Conservation (phyloP, 2,888 invertebrate genomes). For the Mimachlamys varia region DNA sequence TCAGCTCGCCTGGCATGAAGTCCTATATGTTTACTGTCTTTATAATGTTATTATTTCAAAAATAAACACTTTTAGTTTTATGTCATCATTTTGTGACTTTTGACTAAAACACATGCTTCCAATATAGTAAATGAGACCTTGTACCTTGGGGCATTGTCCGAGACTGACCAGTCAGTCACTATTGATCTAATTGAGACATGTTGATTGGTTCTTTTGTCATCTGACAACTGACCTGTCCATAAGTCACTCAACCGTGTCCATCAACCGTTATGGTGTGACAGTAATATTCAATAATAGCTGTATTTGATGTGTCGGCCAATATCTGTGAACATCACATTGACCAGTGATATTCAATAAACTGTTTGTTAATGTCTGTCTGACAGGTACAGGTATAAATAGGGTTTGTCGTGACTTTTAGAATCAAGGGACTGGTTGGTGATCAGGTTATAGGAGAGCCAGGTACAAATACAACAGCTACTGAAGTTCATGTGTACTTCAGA, state of each 20-base stretch:
- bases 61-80: too few relatives aligned
- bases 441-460: too few relatives aligned
- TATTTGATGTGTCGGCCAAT: neutral
- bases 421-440: neutral
- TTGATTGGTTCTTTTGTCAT: conserved; percentile 24
- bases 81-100: too few relatives aligned
- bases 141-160: neutral
- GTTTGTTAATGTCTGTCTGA: neutral
- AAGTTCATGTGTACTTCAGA: too few relatives aligned
- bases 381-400: neutral
- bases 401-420: neutral
- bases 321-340: neutral
- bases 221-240: neutral
- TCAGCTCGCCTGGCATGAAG: too few relatives aligned
- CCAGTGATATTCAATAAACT: conserved; percentile 22
- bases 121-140: too few relatives aligned
- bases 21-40: too few relatives aligned
- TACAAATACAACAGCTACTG: too few relatives aligned
- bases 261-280: neutral
- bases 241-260: neutral
- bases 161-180: neutral
- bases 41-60: too few relatives aligned
- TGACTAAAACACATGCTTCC: too few relatives aligned
- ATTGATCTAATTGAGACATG: conserved; percentile 5
- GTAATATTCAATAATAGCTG: conserved; percentile 20